These are phyloP conservation scores for Gadopsis marmoratus DNA, from an alignment of 2,797 vertebrate species.

Conservation along the genomic window DNA sequence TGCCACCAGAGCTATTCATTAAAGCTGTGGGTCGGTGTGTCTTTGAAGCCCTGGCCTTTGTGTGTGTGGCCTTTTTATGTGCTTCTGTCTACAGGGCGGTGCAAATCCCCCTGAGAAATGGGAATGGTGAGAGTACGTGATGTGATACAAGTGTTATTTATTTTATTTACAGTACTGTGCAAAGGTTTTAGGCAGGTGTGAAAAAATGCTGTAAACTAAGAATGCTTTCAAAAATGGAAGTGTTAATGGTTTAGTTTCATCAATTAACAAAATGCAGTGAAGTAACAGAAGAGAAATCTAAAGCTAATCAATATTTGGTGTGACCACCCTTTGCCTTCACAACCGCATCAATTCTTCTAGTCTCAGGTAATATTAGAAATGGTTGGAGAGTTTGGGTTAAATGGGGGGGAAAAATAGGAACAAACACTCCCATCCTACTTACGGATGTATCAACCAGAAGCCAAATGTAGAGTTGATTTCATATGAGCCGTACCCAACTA, in stretches of 20 bases:
- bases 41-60: slow-evolving; percentile 83
- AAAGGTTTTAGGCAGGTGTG: too few relatives aligned
- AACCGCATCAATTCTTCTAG: too few relatives aligned
- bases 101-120: slow-evolving; percentile 6
- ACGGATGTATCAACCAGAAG: not conserved
- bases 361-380: too few relatives aligned
- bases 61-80: slow-evolving; percentile 71
- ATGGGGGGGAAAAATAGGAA: not conserved
- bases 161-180: not conserved
- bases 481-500: too few relatives aligned
- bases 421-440: not conserved
- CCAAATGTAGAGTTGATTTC: not conserved
- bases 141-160: not conserved
- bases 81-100: slow-evolving; percentile 54
- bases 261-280: too few relatives aligned
- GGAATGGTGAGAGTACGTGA: slow-evolving; percentile 6
- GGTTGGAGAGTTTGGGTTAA: not conserved
- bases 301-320: too few relatives aligned
- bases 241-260: too few relatives aligned
- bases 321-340: too few relatives aligned
- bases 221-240: too few relatives aligned
- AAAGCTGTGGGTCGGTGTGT: slow-evolving; percentile 63
- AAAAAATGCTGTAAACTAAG: too few relatives aligned
- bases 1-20: slow-evolving; percentile 75
- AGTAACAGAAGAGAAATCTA: too few relatives aligned